These are phyloP conservation scores for Meriones psammophilus DNA, from an alignment of 2,797 vertebrate genomes.

Conservation along the genomic window DNA sequence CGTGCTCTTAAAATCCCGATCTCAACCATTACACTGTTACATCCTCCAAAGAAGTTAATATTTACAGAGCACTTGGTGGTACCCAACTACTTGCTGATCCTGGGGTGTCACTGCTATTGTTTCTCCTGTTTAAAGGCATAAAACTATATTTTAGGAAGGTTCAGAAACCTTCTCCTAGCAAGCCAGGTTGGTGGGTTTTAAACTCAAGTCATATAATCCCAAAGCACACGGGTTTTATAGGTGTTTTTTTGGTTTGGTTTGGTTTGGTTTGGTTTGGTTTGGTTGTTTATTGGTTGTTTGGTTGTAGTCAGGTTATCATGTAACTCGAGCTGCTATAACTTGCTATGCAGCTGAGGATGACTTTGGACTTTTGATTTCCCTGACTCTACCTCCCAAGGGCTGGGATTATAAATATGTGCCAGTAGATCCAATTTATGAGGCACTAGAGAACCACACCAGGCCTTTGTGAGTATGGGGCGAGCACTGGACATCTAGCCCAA, in stretches of 20 bases:
- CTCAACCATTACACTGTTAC: not conserved
- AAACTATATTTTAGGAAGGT: constrained; percentile 41
- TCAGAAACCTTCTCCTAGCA: not conserved
- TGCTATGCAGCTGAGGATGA: not conserved
- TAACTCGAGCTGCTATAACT: not conserved
- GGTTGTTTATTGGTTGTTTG: not conserved
- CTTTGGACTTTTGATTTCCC: not conserved
- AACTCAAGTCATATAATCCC: not conserved
- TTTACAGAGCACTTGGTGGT: not conserved
- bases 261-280: not conserved
- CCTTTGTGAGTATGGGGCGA: not conserved
- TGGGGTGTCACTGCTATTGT: not conserved
- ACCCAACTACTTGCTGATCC: not conserved
- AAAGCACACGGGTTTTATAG: not conserved
- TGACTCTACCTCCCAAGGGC: not conserved
- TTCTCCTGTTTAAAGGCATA: constrained; percentile 7
- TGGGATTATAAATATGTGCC: not conserved
- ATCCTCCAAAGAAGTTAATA: constrained; percentile 16
- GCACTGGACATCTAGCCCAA: not conserved
- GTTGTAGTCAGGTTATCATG: not conserved
- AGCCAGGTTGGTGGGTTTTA: not conserved
- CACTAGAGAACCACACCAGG: not conserved
- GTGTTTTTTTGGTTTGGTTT: not conserved
- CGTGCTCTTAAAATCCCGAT: not conserved
- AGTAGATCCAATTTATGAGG: not conserved